phyloP scores from a whole-genome alignment of 64 coral and sea anemone species.

The Catalaphyllia jardinei region DNA sequence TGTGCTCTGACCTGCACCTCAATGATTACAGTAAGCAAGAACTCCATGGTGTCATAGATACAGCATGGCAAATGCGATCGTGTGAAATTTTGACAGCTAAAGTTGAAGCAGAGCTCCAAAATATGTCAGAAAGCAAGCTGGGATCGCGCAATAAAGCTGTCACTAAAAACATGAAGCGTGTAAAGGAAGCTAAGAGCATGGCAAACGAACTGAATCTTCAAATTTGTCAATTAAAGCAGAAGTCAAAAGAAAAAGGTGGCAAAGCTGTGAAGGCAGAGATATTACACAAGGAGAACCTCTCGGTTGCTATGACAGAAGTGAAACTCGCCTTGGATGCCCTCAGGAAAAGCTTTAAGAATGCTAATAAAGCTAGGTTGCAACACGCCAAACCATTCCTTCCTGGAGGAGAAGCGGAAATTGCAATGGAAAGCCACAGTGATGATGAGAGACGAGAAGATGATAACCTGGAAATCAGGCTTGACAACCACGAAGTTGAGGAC shows the following conservation, averaged over 20 bases:
- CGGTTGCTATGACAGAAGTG: constrained; percentile 35
- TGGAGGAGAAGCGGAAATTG: not conserved
- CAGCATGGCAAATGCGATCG: constrained; percentile 33
- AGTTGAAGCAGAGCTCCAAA: constrained; percentile 45
- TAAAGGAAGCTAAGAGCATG: not conserved
- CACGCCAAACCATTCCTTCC: not conserved
- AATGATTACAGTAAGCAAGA: constrained; percentile 34
- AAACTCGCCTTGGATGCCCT: constrained; percentile 48
- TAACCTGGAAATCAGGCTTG: not conserved
- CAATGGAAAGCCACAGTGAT: not conserved
- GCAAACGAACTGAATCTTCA: constrained; percentile 23
- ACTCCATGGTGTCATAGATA: constrained; percentile 40
- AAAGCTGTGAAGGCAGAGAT: constrained; percentile 23
- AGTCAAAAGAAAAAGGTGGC: constrained; percentile 7
- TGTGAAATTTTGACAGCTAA: constrained; percentile 45
- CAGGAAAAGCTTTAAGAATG: constrained; percentile 33
- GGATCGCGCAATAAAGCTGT: constrained; percentile 7
- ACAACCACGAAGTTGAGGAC: not conserved
- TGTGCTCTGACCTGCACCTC: constrained; percentile 26
- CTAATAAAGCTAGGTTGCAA: not conserved
- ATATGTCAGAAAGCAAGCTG: not conserved
- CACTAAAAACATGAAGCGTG: constrained; percentile 39
- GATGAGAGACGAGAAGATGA: not conserved
- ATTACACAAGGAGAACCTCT: constrained; percentile 31
- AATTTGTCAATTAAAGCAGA: constrained; percentile 39